phyloP scores from a whole-genome alignment of 2,113 vertebrate genomes.

The Pterocles orientalis region DNA sequence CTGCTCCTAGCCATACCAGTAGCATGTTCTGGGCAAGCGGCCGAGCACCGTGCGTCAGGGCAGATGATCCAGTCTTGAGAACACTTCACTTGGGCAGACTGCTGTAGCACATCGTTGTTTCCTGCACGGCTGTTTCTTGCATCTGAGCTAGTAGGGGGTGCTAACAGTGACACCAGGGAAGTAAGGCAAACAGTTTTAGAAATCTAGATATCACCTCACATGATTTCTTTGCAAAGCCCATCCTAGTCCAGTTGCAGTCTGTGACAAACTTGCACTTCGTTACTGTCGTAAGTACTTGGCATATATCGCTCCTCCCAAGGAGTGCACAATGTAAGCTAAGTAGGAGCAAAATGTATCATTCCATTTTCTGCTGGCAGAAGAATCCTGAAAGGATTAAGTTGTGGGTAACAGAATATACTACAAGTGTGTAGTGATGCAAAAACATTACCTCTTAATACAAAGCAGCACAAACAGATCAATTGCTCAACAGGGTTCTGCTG shows the following conservation, averaged over 20 bases:
- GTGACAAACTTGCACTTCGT: not conserved
- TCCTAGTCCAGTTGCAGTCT: not conserved
- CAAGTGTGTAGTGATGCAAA: not conserved
- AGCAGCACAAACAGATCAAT: not conserved
- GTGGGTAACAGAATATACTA: not conserved
- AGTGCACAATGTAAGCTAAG: not conserved
- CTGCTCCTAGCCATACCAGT: not conserved
- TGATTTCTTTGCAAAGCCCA: not conserved
- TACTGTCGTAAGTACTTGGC: not conserved
- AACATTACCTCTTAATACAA: not conserved
- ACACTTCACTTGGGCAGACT: not conserved
- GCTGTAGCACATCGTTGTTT: accelerated
- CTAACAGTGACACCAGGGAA: not conserved
- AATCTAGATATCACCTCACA: not conserved
- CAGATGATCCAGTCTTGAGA: not conserved
- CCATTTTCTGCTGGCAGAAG: not conserved
- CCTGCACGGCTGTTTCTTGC: not conserved
- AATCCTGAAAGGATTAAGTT: not conserved
- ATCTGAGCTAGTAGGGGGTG: not conserved
- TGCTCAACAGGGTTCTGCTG: not conserved
- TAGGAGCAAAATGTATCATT: not conserved
- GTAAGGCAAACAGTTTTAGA: not conserved
- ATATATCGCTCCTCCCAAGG: not conserved
- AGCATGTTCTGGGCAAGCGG: not conserved
- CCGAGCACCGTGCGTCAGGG: accelerated